Percentiles rank a stretch among this genome's conserved stretches.
phyloP scores from a whole-genome alignment of 2,888 invertebrate genomes.

The Rotaria macrura region DNA sequence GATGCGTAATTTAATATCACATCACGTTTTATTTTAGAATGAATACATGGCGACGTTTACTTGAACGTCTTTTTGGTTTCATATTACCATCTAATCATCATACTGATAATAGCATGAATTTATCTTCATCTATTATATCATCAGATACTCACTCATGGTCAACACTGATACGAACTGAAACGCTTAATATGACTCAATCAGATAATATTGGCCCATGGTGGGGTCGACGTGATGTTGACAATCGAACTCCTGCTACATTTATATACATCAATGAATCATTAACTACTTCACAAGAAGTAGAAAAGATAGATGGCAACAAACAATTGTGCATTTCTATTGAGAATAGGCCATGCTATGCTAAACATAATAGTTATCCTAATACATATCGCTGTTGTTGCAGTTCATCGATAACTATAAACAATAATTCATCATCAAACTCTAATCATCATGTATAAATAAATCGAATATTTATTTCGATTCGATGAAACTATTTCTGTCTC shows the following conservation, averaged over 20 bases:
- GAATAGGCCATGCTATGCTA: background rate
- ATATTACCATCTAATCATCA: background rate
- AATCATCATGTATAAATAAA: background rate
- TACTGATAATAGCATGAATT: background rate
- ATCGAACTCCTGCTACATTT: background rate
- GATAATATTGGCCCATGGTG: background rate
- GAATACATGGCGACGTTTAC: background rate
- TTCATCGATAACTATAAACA: background rate
- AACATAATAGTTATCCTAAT: background rate
- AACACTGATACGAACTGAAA: background rate
- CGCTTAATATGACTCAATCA: background rate
- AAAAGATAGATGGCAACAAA: background rate
- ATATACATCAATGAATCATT: background rate
- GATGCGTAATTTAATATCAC: background rate
- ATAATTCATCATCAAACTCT: background rate
- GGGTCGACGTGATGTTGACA: background rate
- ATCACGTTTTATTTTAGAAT: background rate
- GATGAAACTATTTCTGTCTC: too few relatives aligned
- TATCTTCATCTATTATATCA: background rate
- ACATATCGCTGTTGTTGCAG: background rate
- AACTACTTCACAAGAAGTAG: background rate
- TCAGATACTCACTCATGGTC: background rate
- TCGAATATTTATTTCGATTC: background rate
- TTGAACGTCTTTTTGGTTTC: background rate
- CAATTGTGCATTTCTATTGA: background rate